Evolutionary conservation across 2,113 vertebrate genomes (phyloP), one percentile per base, ranked within the genome.

Genomic region (Syngnathus typhle): DNA sequence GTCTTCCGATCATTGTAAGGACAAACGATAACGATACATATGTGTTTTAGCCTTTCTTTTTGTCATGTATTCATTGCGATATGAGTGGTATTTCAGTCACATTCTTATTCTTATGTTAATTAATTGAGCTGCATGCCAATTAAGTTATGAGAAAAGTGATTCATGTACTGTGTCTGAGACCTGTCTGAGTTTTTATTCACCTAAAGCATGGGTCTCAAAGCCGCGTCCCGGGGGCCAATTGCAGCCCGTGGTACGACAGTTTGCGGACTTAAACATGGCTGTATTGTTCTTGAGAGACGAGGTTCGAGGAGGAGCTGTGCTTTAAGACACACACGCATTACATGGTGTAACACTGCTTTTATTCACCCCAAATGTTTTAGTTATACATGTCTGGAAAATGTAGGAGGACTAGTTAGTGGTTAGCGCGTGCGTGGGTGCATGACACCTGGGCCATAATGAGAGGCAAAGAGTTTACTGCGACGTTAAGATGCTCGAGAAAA

Each of bases 381-480:
- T 19, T 18, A 49, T 16, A 16, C 46, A 18, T 49, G 46, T 49
- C 15, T 49, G 7, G 16, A 18, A 32, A 32, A 32, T 32, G 13
- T 6, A 6, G 46, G 19, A 0, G 19, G 19, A 21, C 49, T 52
- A 2, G 19, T 21, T 52, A 2, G 19, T 21, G 49, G 49, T 52
- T n/a, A n/a, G n/a, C 7, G 10, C 19, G n/a, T 52, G 75, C 79
- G 82, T 88, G 85, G 86, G 87, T 90, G 27, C 27, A 32, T 32
- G 27, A 32, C 27, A 32, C 86, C 78, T 80, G 88, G 88, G 88
- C 86, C 85, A 83, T 83, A 85, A 85, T 85, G 86, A 88, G 84
- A 80, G 88, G 83, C 83, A 81, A 76, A 67, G 73, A 86, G 85
- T 86, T 88, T 80, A 84, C 84, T 84, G 86, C 85, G 82, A 86